phyloP scores from a whole-genome alignment of 2,113 vertebrate genomes.

The Cinclus mexicanus region DNA sequence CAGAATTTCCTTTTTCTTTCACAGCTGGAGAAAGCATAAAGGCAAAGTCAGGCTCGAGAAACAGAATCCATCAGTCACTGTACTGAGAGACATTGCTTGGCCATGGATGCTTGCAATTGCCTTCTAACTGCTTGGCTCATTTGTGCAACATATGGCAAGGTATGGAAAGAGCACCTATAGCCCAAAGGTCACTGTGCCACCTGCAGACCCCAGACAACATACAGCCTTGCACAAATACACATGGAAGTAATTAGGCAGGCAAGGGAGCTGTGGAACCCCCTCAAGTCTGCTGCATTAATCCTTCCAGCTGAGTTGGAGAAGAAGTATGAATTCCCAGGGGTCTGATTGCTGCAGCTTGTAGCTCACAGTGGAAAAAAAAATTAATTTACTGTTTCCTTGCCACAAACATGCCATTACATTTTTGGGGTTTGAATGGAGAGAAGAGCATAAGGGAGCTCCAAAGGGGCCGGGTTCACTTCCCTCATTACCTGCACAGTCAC shows the following conservation, averaged over 20 bases:
- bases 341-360: constrained; percentile 9
- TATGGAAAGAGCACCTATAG: constrained; percentile 2
- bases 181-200: constrained; percentile 66
- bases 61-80: not conserved
- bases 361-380: not conserved
- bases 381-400: constrained; percentile 51
- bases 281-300: constrained; percentile 35
- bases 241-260: constrained; percentile 61
- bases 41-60: not conserved
- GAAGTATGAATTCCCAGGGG: constrained; percentile 14
- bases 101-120: not conserved
- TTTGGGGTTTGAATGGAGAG: not conserved
- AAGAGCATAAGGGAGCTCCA: not conserved
- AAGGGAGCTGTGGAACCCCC: constrained; percentile 34
- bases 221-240: constrained; percentile 68
- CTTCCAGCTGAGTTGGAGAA: constrained; percentile 52
- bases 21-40: constrained; percentile 15
- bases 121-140: not conserved
- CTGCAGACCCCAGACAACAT: constrained; percentile 52
- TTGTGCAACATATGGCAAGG: not conserved
- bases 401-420: not conserved
- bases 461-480: not conserved
- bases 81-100: not conserved
- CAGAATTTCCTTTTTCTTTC: constrained; percentile 11
- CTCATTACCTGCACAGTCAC: not conserved